Percentiles rank a stretch among this genome's conserved stretches.
These are phyloP conservation scores for Dicycla oo DNA, from an alignment of 2,888 invertebrate genomes.

Conservation along the genomic window DNA sequence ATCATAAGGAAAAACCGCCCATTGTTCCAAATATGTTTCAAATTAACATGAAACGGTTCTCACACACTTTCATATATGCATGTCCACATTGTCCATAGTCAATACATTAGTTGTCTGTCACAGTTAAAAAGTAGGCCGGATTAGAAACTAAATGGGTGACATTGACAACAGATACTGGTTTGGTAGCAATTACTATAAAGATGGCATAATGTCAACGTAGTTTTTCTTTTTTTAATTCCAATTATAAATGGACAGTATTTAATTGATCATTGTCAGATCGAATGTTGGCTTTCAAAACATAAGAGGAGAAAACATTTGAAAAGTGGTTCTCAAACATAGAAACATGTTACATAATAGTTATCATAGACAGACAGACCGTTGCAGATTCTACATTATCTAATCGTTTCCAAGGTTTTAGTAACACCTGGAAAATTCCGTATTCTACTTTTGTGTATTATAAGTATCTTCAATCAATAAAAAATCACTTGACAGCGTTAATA, in stretches of 20 bases:
- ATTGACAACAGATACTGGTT: conserved; percentile 44
- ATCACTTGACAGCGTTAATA: background rate
- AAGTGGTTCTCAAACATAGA: background rate
- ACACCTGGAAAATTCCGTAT: conserved; percentile 10
- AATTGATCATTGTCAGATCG: conserved; percentile 19
- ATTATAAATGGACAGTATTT: conserved; percentile 5
- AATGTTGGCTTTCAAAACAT: background rate
- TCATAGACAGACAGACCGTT: background rate
- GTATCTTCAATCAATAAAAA: conserved; percentile 10
- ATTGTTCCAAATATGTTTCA: conserved; percentile 48
- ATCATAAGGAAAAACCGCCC: conserved; percentile 39
- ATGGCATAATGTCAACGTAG: conserved; percentile 6
- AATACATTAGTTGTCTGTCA: conserved; percentile 44
- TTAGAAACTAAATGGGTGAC: conserved; percentile 57
- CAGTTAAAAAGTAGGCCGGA: conserved; percentile 55
- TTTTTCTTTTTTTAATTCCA: conserved; percentile 2
- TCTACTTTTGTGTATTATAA: background rate
- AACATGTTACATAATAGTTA: conserved; percentile 30
- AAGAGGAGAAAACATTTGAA: background rate
- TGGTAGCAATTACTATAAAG: conserved; percentile 21
- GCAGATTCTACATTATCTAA: conserved; percentile 26
- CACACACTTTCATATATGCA: conserved; percentile 54
- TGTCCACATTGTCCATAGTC: conserved; percentile 35
- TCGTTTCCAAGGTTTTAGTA: conserved; percentile 7
- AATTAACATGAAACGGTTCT: conserved; percentile 58